Percentiles rank a stretch among this genome's conserved stretches.
These are phyloP conservation scores for Festucalex cinctus DNA, from an alignment of 2,113 vertebrate species.

Conservation along the genomic window DNA sequence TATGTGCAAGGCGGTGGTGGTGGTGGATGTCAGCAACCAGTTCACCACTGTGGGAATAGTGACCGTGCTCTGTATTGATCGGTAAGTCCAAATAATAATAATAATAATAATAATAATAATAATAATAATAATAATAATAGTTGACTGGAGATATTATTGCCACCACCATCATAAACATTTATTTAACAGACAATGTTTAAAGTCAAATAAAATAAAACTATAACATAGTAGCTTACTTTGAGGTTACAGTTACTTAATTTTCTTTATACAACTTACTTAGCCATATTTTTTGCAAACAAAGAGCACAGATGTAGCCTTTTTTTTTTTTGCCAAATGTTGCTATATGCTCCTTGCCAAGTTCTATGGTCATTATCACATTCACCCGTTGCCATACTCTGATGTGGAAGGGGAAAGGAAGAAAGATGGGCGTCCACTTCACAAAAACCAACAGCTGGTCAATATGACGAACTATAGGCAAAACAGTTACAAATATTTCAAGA, in stretches of 20 bases:
- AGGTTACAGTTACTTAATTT: no score
- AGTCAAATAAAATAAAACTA: background rate
- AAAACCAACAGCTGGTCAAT: no score
- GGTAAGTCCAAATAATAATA: no score
- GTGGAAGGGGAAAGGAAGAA: background rate
- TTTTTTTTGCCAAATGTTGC: background rate
- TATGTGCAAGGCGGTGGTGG: conserved; percentile 79
- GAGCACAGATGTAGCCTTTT: background rate
- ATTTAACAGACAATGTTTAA: background rate
- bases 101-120: no score
- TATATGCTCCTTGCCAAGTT: background rate
- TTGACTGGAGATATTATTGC: no score
- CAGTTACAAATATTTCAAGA: no score
- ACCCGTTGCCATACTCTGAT: no score
- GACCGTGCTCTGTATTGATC: conserved; percentile 77
- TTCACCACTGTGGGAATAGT: conserved; percentile 80
- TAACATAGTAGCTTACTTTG: no score
- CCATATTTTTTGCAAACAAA: background rate
- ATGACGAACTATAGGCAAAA: no score
- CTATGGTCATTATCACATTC: background rate
- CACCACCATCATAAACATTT: background rate
- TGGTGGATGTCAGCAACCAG: conserved; percentile 80
- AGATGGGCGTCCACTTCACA: no score
- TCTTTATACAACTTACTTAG: background rate
- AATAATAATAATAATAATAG: no score